Conservation (phyloP, 2,113 vertebrate genomes). For the Pedionomus torquatus region DNA sequence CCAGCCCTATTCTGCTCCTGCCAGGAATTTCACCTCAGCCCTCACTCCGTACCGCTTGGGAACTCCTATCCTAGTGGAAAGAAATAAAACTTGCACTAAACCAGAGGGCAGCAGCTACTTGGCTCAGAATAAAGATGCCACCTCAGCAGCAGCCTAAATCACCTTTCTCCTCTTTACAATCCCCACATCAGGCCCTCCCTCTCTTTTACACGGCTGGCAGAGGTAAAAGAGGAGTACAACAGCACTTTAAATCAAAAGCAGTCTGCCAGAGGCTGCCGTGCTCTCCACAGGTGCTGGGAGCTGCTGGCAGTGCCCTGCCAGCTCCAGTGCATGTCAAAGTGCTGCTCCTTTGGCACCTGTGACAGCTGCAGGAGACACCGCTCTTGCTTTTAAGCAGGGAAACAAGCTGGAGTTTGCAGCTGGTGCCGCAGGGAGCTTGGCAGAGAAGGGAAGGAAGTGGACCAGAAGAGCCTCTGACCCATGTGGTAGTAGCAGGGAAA, state of each 20-base stretch:
- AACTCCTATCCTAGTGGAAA: background rate
- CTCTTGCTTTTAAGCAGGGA: background rate
- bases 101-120: background rate
- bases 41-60: background rate
- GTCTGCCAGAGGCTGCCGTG: background rate
- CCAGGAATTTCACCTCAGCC: background rate
- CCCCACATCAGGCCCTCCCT: background rate
- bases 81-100: background rate
- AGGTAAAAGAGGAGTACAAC: background rate
- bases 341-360: background rate
- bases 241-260: background rate
- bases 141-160: background rate
- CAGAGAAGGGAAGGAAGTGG: background rate
- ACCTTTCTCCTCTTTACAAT: too few relatives aligned
- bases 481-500: background rate
- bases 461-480: background rate
- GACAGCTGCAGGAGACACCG: background rate
- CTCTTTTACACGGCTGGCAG: background rate
- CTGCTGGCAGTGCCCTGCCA: background rate
- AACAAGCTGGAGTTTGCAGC: background rate
- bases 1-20: background rate
- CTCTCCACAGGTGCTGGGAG: background rate
- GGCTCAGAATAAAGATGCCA: background rate
- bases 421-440: background rate
- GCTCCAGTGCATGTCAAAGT: fast-evolving